phyloP scores from a whole-genome alignment of 2,888 invertebrate species.

The Temnothorax unifasciatus region DNA sequence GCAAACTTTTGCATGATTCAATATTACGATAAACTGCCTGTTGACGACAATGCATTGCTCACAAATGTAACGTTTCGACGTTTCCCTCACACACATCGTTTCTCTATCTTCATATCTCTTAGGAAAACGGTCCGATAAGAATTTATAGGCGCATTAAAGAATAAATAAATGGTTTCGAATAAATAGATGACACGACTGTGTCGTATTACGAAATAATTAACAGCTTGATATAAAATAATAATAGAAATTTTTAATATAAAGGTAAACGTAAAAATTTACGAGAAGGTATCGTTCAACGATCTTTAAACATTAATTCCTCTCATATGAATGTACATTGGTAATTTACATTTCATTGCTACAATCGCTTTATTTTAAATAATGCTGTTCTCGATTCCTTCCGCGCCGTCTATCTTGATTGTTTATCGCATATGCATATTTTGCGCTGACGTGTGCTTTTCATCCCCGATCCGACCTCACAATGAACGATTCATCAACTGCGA shows the following conservation, averaged over 20 bases:
- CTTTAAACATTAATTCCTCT: neutral
- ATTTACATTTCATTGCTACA: neutral
- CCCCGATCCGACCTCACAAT: neutral
- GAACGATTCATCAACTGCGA: neutral
- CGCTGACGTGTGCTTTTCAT: neutral
- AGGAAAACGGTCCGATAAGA: neutral
- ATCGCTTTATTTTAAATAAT: neutral
- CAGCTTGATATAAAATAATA: neutral
- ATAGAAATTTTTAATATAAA: neutral
- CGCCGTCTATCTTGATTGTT: neutral
- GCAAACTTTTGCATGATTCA: slow-evolving; percentile 24
- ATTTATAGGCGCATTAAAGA: neutral
- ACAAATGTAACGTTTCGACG: neutral
- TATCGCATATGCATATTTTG: neutral
- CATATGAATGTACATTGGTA: neutral
- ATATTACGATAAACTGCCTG: neutral
- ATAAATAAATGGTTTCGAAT: neutral
- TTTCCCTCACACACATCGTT: neutral
- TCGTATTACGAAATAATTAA: neutral
- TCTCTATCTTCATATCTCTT: neutral
- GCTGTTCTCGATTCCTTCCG: neutral
- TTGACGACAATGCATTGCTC: neutral
- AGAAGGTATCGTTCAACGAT: neutral
- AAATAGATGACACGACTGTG: neutral
- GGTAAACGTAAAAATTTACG: neutral